These are phyloP conservation scores for Ptychodera flava DNA, from an alignment of 35 echinoderm and acorn worm species.

Conservation along the genomic window DNA sequence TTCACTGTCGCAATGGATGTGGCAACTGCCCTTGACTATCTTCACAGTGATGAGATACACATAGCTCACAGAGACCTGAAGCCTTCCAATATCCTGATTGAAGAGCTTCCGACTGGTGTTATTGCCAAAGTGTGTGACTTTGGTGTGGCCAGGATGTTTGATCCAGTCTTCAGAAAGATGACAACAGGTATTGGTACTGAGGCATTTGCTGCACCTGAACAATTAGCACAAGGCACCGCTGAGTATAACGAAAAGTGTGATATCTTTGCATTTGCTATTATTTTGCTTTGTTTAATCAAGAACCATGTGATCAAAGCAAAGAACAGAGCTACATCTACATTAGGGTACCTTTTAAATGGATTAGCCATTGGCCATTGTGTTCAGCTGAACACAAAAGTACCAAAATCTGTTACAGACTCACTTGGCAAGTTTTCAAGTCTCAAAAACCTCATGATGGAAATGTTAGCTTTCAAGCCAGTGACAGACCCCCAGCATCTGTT, in stretches of 20 bases:
- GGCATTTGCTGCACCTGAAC: neutral
- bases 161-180: neutral
- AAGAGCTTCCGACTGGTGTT: neutral
- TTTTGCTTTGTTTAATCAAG: neutral
- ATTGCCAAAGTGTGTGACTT: constrained; percentile 25
- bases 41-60: constrained; percentile 11
- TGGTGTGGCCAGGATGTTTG: constrained; percentile 13
- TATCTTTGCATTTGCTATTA: neutral
- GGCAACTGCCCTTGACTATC: constrained; percentile 9
- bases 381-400: neutral
- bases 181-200: neutral
- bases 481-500: neutral
- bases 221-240: neutral
- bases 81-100: constrained; percentile 23
- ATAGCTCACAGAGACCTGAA: constrained; percentile 33
- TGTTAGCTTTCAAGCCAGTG: neutral
- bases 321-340: neutral
- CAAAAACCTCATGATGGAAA: neutral
- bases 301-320: neutral
- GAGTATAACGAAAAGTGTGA: neutral
- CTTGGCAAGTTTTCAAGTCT: neutral
- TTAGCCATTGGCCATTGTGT: no score
- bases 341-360: no score
- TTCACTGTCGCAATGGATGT: constrained; percentile 7
- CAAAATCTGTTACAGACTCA: neutral